These are phyloP conservation scores for Rhinoderma darwinii DNA, from an alignment of 2,113 vertebrate genomes.

Conservation along the genomic window DNA sequence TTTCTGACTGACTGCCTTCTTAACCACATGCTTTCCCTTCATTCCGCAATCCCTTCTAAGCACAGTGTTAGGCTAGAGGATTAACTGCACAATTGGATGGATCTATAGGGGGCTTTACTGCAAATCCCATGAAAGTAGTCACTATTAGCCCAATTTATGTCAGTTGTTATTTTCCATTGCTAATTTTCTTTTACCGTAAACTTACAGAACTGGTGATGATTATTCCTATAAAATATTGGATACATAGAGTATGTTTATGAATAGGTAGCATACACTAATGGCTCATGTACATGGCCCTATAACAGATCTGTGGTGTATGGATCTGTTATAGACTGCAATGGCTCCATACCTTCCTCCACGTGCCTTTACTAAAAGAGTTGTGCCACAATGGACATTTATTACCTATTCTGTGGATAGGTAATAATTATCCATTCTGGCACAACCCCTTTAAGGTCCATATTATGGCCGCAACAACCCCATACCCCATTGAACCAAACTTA, in stretches of 20 bases:
- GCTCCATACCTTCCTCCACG: too few relatives aligned
- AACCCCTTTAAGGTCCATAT: too few relatives aligned
- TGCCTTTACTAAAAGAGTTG: too few relatives aligned
- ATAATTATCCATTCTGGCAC: too few relatives aligned
- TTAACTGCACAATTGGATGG: slow-evolving; percentile 49
- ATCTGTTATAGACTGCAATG: not conserved
- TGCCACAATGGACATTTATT: too few relatives aligned
- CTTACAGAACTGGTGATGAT: not conserved
- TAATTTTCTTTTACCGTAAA: not conserved
- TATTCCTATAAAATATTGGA: not conserved
- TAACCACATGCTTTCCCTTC: not conserved
- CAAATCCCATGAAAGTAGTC: slow-evolving; percentile 44
- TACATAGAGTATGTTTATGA: not conserved
- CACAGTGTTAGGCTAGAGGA: slow-evolving; percentile 34
- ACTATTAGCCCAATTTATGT: slow-evolving; percentile 46
- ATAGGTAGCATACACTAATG: not conserved
- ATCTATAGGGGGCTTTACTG: slow-evolving; percentile 47
- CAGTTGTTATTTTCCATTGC: not conserved
- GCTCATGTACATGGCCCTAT: not conserved
- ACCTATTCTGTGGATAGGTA: too few relatives aligned
- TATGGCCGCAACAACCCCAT: too few relatives aligned
- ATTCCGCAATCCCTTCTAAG: slow-evolving; percentile 38
- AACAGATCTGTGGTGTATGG: too few relatives aligned
- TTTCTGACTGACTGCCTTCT: not conserved
- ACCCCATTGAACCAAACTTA: too few relatives aligned